Base-by-base conservation (phyloP, 2,113 vertebrate genomes). In the Dascyllus trimaculatus region DNA sequence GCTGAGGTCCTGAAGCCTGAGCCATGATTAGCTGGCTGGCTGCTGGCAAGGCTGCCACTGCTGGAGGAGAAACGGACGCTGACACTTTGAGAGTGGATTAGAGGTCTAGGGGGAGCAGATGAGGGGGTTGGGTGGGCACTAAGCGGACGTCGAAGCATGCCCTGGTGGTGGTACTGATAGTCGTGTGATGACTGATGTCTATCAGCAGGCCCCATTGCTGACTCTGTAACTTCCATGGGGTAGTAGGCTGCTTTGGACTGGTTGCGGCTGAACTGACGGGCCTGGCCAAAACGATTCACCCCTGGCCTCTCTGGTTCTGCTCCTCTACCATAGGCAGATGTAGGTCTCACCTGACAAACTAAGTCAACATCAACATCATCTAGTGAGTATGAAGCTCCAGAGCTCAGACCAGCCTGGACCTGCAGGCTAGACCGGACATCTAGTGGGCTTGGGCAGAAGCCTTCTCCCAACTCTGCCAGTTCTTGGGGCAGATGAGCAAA, bases 161-260 rank as follows among this genome's bases (percentile, higher is more conserved):
- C 76, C 71, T 88, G 90, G 19, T 97, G 96, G 17, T 83, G 80
- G 43, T 97, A 97, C 11, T 90, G 87, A 58, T 82, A 88, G 38
- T 88, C 81, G 1, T 87, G 73, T 0, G 45, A 21, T 5, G 83
- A 14, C 17, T 63, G 65, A 2, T 95, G 94, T 82, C 95, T 95
- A 1, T 98, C 96, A 0, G 96, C 94, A 11, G 96, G 95, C 25
- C 94, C 95, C 43, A 64, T 6, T 22, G 97, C 73, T 51, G 94
- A 79, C 92, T 85, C 0, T 67, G 95, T 80, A 78, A 69, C 96
- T 88, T 99, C 98, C 17, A 97, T 95, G 0, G 97, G 97, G 32
- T 99, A 99, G 87, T 97, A 96, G 35, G 97, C 98, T 1, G 97
- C 97, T 78, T 92, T 93, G 0, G 97, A 98, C 73, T 99, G 98